phyloP scores from a whole-genome alignment of 1,140 invertebrate genomes.

The Drosophila takahashii region DNA sequence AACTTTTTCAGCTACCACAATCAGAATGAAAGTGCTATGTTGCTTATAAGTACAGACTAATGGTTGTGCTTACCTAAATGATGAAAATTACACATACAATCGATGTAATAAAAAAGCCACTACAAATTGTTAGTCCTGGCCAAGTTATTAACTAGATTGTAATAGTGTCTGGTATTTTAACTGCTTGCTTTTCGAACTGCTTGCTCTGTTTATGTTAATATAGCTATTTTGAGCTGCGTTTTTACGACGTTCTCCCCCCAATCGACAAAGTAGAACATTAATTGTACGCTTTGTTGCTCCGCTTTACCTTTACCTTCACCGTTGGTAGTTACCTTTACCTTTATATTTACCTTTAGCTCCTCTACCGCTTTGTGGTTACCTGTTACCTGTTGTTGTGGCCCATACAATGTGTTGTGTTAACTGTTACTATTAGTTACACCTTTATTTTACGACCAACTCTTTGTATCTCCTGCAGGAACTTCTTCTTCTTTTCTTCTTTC shows the following conservation, averaged over 20 bases:
- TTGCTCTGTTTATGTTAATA: constrained; percentile 7
- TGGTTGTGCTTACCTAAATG: no score
- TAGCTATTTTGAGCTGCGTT: constrained; percentile 1
- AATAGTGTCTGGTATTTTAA: no score
- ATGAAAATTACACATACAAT: no score
- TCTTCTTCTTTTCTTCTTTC: not conserved
- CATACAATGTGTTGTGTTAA: constrained; percentile 24
- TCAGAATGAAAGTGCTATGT: no score
- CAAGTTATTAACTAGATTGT: no score
- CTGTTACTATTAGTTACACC: constrained; percentile 41
- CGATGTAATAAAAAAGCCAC: no score
- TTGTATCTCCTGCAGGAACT: not conserved
- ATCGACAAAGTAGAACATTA: not conserved
- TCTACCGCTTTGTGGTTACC: not conserved
- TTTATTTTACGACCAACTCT: constrained; percentile 9
- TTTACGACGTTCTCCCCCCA: not conserved
- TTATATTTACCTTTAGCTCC: not conserved
- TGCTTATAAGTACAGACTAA: no score
- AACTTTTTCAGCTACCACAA: no score
- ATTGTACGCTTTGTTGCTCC: constrained; percentile 8
- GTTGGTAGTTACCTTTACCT: constrained; percentile 1
- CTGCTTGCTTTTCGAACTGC: not conserved
- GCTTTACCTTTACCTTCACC: constrained; percentile 1
- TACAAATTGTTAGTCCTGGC: no score
- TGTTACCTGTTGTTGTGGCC: constrained; percentile 3